Base-by-base conservation (phyloP, 2,113 vertebrate species). In the Marmota monax region DNA sequence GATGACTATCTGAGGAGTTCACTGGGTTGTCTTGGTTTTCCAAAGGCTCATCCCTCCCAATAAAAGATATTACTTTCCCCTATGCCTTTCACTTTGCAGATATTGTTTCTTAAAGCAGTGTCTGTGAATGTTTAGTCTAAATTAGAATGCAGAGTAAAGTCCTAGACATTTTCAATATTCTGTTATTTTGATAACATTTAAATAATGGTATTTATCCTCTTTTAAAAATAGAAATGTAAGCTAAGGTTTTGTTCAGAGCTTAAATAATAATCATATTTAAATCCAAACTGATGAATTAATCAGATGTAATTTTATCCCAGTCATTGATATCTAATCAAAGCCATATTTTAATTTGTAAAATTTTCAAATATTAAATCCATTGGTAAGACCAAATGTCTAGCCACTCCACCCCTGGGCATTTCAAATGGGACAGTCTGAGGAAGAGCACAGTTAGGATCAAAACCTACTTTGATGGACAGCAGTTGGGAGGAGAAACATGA, bases 41-140 rank as follows among this genome's bases (percentile, higher is more conserved):
- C 88, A 17, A 63, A 67, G 27, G 16, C 74, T 58, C 11, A 77
- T 27, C 34, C 4, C 2, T 94, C 13, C 48, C 37, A 53, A 39
- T 77, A 92, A 73, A 91, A 93, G 10, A 7, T n/a, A 72, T 77
- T 77, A 27, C 18, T 67, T 92, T 45, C 27, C 89, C n/a, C 67
- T n/a, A 37, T 29, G 20, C n/a, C 17, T 92, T 51, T 96, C 39
- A 74, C 88, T 94, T 25, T 70, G 17, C 3, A 78, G n/a, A 88
- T 7, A 20, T 73, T 93, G 34, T 73, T 95, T 90, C 53, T 90
- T 94, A 97, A 94, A 69, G 3, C 27, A 79, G 37, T 37, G 5
- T 9, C 74, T 92, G 22, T 69, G 34, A 84, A 45, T 88, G 25
- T 51, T 95, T 96, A 70, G 73, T 73, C 2, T 88, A 94, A 89